Evolutionary conservation across 2,113 vertebrate species (phyloP).

Genomic region (Mungos mungo): DNA sequence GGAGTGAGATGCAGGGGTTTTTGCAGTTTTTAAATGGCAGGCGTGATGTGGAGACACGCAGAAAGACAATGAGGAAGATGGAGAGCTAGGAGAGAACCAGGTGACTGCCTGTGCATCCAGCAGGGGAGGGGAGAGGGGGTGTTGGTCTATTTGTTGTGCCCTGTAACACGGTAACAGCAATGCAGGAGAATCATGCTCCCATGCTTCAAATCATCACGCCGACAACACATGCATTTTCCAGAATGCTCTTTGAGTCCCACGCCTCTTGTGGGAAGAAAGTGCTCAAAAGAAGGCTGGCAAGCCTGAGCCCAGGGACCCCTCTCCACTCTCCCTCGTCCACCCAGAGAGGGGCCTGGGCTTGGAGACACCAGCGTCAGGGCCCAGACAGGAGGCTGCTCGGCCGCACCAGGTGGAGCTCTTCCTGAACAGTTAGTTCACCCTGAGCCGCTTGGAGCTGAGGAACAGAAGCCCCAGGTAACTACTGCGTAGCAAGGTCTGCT

Average conservation of each 20-base stretch:
- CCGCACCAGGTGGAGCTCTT: background rate
- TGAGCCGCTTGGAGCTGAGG: background rate
- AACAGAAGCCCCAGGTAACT: background rate
- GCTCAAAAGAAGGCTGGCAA: background rate
- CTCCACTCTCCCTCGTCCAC: background rate
- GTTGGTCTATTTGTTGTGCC: background rate
- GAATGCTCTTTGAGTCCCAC: background rate
- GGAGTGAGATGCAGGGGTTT: background rate
- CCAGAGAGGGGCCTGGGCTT: background rate
- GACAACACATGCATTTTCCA: background rate
- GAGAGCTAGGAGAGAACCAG: background rate
- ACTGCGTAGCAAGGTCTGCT: background rate
- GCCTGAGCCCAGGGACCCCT: background rate
- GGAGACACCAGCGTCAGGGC: background rate
- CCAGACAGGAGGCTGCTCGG: background rate
- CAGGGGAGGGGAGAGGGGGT: rapidly evolving
- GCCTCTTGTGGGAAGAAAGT: background rate
- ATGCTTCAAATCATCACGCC: background rate
- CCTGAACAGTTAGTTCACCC: background rate
- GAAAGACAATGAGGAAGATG: background rate
- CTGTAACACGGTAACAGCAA: background rate
- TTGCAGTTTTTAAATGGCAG: background rate
- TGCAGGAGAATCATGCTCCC: background rate
- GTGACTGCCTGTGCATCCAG: background rate
- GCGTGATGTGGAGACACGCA: background rate